phyloP scores from a whole-genome alignment of 2,797 vertebrate genomes.

The Myiotriccus ornatus region DNA sequence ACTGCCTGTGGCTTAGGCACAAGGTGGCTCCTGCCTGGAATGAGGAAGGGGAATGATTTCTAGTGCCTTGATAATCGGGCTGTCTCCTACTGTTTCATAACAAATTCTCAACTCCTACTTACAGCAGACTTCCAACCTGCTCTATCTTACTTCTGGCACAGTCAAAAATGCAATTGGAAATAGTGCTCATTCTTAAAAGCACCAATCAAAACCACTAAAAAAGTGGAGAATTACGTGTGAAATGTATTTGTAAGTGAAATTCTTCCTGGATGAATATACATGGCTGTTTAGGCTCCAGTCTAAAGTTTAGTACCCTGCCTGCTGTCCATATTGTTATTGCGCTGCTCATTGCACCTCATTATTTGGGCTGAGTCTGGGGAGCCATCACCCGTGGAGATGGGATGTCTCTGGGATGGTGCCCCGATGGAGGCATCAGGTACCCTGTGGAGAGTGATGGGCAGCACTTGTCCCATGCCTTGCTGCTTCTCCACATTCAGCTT shows the following conservation, averaged over 20 bases:
- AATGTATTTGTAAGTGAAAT: not conserved
- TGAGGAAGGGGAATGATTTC: not conserved
- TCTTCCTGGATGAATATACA: not conserved
- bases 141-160: not conserved
- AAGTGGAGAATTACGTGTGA: not conserved
- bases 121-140: not conserved
- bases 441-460: not conserved
- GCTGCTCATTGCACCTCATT: not conserved
- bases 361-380: not conserved
- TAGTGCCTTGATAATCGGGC: not conserved
- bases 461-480: fast-evolving
- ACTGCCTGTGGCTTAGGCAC: not conserved
- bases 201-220: not conserved
- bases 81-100: not conserved
- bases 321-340: not conserved
- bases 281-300: not conserved
- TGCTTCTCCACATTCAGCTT: not conserved
- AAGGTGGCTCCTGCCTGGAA: not conserved
- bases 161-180: not conserved
- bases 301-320: not conserved
- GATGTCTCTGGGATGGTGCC: not conserved
- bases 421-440: too few relatives aligned
- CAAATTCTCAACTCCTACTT: not conserved
- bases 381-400: fast-evolving
- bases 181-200: not conserved